Conservation (phyloP, 1,140 invertebrate species). For the Chrysoperla carnea region DNA sequence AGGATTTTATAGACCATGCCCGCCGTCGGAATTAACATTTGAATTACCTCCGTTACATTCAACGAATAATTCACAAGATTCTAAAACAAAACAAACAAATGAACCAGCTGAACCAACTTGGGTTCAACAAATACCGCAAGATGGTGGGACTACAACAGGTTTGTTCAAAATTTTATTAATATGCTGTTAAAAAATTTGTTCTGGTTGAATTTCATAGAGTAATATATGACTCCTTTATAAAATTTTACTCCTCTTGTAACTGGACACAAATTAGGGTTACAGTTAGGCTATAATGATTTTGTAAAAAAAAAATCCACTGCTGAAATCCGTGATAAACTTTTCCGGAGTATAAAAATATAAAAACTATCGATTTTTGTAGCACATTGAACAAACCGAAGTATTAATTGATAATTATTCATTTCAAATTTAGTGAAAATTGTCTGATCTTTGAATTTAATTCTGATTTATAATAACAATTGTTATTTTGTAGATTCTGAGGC, state of each 20-base stretch:
- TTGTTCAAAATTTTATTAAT: conserved; percentile 6
- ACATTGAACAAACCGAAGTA: too few species aligned
- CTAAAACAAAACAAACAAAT: conserved; percentile 25
- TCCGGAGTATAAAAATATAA: too few species aligned
- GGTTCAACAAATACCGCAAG: conserved; percentile 48
- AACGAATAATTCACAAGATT: conserved; percentile 13
- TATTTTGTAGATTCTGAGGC: conserved; percentile 31
- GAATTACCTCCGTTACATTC: conserved; percentile 6
- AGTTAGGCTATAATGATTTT: too few species aligned
- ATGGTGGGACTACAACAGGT: conserved; percentile 33
- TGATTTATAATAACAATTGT: too few species aligned
- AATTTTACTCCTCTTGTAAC: neutral
- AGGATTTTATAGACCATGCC: conserved; percentile 29
- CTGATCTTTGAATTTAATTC: conserved; percentile 1
- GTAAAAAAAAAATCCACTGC: too few species aligned
- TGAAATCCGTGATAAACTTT: too few species aligned
- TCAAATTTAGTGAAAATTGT: neutral
- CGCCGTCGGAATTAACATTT: conserved; percentile 11
- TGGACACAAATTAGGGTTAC: neutral
- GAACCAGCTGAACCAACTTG: conserved; percentile 37
- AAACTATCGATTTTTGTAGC: neutral
- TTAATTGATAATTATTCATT: conserved; percentile 2
- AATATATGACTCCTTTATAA: too few species aligned
- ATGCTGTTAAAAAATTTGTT: conserved; percentile 1
- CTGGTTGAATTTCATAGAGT: conserved; percentile 1